A percentile compares a stretch with the other conserved stretches of the same genome.
Evolutionary conservation across 2,797 vertebrate genomes (phyloP).

Genomic region (Eulemur mongoz): DNA sequence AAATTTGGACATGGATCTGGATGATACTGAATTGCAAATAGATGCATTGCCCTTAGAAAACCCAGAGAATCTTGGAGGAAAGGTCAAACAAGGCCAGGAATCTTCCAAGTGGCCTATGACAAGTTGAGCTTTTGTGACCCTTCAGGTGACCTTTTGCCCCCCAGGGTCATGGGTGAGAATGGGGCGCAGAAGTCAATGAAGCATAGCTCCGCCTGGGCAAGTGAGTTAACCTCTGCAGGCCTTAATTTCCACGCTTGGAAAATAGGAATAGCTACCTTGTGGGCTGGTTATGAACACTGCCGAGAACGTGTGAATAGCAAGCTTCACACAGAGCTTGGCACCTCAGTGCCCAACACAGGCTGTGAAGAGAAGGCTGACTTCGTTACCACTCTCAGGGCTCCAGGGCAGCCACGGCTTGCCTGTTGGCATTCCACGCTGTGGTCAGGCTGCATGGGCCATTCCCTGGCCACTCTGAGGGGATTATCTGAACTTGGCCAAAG

Average conservation of each 20-base stretch:
- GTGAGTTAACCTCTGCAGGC: not conserved
- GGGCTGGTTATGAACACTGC: not conserved
- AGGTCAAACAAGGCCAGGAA: not conserved
- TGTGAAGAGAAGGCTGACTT: not conserved
- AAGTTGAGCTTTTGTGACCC: not conserved
- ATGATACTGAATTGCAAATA: constrained; percentile 42
- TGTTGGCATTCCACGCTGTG: not conserved
- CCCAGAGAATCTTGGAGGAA: not conserved
- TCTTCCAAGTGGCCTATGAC: not conserved
- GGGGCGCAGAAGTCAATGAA: not conserved
- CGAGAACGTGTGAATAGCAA: not conserved
- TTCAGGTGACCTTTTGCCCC: not conserved
- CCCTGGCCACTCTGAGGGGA: not conserved
- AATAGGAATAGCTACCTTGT: not conserved
- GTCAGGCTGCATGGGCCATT: not conserved
- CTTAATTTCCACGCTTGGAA: not conserved
- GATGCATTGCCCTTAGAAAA: constrained; percentile 1
- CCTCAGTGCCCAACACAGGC: not conserved
- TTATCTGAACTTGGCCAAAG: not conserved
- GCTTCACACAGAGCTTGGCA: not conserved
- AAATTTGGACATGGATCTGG: constrained; percentile 43
- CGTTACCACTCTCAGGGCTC: not conserved
- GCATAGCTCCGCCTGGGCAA: not conserved
- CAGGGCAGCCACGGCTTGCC: not conserved
- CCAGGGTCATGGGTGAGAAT: not conserved